Conservation (phyloP, 2,888 invertebrate genomes). For the Drosophila cracens region DNA sequence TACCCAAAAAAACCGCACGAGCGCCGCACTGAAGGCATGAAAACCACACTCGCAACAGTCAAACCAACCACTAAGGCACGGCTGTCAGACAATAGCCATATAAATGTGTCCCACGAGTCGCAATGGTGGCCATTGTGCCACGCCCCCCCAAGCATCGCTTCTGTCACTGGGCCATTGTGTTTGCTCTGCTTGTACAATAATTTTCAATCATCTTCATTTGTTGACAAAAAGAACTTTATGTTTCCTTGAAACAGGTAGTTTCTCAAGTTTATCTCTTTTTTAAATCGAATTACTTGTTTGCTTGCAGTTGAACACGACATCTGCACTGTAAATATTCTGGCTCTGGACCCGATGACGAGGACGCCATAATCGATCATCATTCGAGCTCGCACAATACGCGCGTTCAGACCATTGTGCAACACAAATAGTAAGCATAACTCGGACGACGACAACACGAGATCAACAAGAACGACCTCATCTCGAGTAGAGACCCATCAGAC, state of each 20-base stretch:
- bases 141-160: background rate
- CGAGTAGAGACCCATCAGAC: constrained; percentile 79
- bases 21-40: constrained; percentile 51
- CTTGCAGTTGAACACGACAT: too few species aligned
- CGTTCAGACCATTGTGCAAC: constrained; percentile 58
- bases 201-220: too few species aligned
- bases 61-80: constrained; percentile 33
- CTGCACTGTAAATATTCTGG: too few species aligned
- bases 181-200: constrained; percentile 51
- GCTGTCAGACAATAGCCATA: constrained; percentile 69
- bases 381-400: constrained; percentile 78
- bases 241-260: constrained; percentile 8
- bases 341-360: constrained; percentile 94
- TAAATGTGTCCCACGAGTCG: constrained; percentile 62
- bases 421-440: constrained; percentile 81
- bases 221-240: too few species aligned
- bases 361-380: constrained; percentile 84
- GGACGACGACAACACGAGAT: constrained; percentile 75
- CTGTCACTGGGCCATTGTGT: constrained; percentile 29
- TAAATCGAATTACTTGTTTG: too few species aligned
- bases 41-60: constrained; percentile 51
- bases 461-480: constrained; percentile 73
- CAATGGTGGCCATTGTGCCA: constrained; percentile 28
- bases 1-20: constrained; percentile 68
- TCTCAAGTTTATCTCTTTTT: too few species aligned